Conservation (phyloP, 2,888 invertebrate genomes). For the Yponomeuta evonymella region DNA sequence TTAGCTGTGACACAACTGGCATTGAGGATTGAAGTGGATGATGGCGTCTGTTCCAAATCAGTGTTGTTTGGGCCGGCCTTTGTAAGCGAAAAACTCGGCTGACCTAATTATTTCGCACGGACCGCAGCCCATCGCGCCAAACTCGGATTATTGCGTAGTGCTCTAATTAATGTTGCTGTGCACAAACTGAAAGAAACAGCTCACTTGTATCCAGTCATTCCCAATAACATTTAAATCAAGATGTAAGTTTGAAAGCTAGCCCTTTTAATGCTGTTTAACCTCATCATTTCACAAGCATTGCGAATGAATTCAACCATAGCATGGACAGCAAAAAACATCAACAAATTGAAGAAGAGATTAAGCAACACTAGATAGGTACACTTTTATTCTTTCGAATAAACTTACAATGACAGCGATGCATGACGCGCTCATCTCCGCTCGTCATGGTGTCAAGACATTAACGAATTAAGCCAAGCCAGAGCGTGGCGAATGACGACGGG, state of each 20-base stretch:
- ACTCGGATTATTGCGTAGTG: not conserved
- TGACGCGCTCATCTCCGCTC: not conserved
- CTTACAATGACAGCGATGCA: constrained; percentile 6
- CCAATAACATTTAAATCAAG: not conserved
- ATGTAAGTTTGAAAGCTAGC: not conserved
- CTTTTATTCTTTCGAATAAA: not conserved
- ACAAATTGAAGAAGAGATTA: not conserved
- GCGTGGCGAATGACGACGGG: constrained; percentile 46
- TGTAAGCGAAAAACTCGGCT: constrained; percentile 8
- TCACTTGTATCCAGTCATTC: not conserved
- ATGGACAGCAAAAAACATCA: not conserved
- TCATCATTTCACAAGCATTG: not conserved
- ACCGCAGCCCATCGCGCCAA: not conserved
- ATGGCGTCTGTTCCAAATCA: not conserved
- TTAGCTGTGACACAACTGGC: not conserved
- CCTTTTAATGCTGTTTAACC: not conserved
- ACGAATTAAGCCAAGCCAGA: constrained; percentile 44
- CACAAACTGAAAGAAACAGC: not conserved
- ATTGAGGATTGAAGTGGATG: not conserved
- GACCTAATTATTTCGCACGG: constrained; percentile 16
- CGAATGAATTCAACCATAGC: not conserved
- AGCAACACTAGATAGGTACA: not conserved
- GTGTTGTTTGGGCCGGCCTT: not conserved
- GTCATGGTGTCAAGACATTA: constrained; percentile 18
- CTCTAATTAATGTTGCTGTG: not conserved